These are phyloP conservation scores for Centropyge bicolor DNA, from an alignment of 2,797 vertebrate genomes.

Conservation along the genomic window DNA sequence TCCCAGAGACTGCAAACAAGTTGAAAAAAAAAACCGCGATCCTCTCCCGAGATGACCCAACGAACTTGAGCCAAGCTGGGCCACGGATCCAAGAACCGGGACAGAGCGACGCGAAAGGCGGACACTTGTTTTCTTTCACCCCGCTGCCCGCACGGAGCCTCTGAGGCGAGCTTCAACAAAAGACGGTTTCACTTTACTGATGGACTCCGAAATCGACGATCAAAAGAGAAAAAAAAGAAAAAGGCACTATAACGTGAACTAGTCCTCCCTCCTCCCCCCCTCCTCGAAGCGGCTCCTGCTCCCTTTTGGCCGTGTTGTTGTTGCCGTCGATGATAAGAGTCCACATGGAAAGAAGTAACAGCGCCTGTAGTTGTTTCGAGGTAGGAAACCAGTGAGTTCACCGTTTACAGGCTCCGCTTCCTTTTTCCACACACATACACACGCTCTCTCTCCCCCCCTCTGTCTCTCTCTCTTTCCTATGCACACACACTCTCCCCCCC, in stretches of 20 bases:
- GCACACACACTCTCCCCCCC: slow-evolving; percentile 71
- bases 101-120: slow-evolving; percentile 53
- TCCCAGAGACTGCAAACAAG: slow-evolving; percentile 85
- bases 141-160: slow-evolving; percentile 72
- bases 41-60: slow-evolving; percentile 79
- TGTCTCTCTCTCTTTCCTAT: slow-evolving; percentile 64
- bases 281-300: slow-evolving; percentile 64
- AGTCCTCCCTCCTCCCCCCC: slow-evolving; percentile 29
- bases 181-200: slow-evolving; percentile 88
- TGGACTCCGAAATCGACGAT: slow-evolving; percentile 63
- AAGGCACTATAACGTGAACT: slow-evolving; percentile 44
- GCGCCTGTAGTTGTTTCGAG: slow-evolving; percentile 78
- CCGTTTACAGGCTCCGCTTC: slow-evolving; percentile 86
- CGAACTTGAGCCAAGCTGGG: slow-evolving; percentile 76
- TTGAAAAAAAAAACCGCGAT: slow-evolving; percentile 76
- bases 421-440: slow-evolving; percentile 78
- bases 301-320: slow-evolving; percentile 66
- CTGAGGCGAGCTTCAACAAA: slow-evolving; percentile 89
- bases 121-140: slow-evolving; percentile 66
- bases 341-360: slow-evolving; percentile 80
- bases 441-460: slow-evolving; percentile 46
- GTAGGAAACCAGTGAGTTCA: slow-evolving; percentile 85
- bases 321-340: slow-evolving; percentile 68
- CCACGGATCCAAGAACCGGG: slow-evolving; percentile 80
- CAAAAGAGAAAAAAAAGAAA: slow-evolving; percentile 20